phyloP scores from a whole-genome alignment of 2,113 vertebrate species.

The Poeciliopsis turrubarensis region DNA sequence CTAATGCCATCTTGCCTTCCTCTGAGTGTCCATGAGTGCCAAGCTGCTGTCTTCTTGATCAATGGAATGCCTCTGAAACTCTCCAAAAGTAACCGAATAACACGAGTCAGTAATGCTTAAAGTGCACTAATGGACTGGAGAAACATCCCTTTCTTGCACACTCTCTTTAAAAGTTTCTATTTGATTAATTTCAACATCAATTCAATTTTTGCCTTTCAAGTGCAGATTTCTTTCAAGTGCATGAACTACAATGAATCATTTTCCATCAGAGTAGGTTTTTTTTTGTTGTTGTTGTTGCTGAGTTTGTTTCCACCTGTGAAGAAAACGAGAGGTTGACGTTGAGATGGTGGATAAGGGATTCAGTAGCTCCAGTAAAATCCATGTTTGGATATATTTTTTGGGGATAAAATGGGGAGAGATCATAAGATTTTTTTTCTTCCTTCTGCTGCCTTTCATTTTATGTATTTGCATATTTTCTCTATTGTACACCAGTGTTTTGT shows the following conservation, averaged over 20 bases:
- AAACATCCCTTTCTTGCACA: constrained; percentile 44
- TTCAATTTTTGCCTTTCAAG: constrained; percentile 55
- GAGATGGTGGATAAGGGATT: constrained; percentile 36
- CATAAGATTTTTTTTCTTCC: too few species aligned
- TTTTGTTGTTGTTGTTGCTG: constrained; percentile 8
- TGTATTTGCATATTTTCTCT: too few species aligned
- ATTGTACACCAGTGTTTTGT: too few species aligned
- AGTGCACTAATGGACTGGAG: constrained; percentile 70
- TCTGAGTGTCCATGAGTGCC: constrained; percentile 55
- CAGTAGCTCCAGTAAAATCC: neutral
- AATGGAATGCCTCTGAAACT: constrained; percentile 59
- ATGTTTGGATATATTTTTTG: too few species aligned
- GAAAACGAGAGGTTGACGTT: constrained; percentile 2
- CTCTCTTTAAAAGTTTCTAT: constrained; percentile 43
- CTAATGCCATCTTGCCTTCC: constrained; percentile 35
- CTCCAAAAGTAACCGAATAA: constrained; percentile 68
- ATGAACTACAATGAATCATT: constrained; percentile 26
- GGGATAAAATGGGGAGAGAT: too few species aligned
- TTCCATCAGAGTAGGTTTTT: constrained; percentile 17
- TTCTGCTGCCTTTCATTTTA: too few species aligned
- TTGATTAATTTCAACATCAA: constrained; percentile 63
- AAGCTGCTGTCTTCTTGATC: constrained; percentile 56
- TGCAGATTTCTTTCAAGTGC: constrained; percentile 39
- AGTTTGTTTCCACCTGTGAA: neutral
- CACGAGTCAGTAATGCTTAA: constrained; percentile 46